A percentile compares a stretch with the other conserved stretches of the same genome.
phyloP scores from a whole-genome alignment of 2,888 invertebrate genomes.

The Cataglyphis altisquamis region DNA sequence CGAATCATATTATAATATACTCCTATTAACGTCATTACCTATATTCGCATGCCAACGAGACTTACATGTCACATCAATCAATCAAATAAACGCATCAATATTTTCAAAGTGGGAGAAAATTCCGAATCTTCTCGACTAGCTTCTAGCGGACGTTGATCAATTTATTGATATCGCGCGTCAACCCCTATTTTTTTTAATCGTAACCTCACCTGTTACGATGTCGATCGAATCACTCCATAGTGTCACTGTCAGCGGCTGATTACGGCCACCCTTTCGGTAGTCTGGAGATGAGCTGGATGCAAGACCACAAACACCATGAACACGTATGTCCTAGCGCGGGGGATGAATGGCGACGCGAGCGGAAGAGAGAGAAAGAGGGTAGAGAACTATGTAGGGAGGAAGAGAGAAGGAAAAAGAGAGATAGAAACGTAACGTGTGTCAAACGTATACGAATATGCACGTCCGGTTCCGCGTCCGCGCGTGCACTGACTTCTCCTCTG shows the following conservation, averaged over 20 bases:
- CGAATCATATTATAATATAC: neutral
- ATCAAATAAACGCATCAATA: neutral
- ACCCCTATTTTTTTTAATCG: neutral
- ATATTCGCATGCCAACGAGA: neutral
- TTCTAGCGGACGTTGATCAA: constrained; percentile 8
- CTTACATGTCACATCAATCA: neutral
- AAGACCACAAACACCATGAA: constrained; percentile 67
- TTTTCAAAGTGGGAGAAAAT: neutral
- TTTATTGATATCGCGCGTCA: neutral
- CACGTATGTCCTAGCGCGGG: constrained; percentile 32
- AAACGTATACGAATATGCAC: constrained; percentile 69
- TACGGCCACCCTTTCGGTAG: constrained; percentile 21
- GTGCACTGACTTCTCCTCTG: constrained; percentile 83
- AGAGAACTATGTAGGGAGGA: neutral
- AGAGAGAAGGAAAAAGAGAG: constrained; percentile 14
- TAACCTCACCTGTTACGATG: constrained; percentile 29
- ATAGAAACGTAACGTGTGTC: constrained; percentile 47
- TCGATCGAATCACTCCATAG: constrained; percentile 67
- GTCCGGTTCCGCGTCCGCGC: constrained; percentile 82
- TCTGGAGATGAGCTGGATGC: constrained; percentile 15
- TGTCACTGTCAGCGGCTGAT: constrained; percentile 46
- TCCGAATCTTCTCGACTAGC: neutral
- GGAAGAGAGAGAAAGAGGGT: neutral
- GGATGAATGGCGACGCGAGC: constrained; percentile 4
- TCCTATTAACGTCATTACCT: neutral